Percentiles rank a stretch among this genome's conserved stretches.
Conservation (phyloP, 1,140 invertebrate genomes). For the Hirudo medicinalis region DNA sequence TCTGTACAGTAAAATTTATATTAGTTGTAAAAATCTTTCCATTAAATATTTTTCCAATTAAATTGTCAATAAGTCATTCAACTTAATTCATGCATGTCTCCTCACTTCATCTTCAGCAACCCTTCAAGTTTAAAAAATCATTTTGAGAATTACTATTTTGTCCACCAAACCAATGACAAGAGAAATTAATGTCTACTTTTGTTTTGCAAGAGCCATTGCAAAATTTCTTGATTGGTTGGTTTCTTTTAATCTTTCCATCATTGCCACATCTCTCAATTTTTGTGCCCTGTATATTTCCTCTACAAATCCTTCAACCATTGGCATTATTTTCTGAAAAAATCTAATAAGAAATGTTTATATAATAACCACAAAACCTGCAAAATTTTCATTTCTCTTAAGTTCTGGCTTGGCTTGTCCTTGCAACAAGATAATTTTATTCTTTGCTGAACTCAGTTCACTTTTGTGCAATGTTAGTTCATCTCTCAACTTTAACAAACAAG, state of each 20-base stretch:
- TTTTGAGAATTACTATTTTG: no score
- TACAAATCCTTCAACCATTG: background rate
- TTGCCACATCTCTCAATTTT: slow-evolving; percentile 1
- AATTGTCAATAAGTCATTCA: background rate
- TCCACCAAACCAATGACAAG: no score
- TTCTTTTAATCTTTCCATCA: slow-evolving; percentile 10
- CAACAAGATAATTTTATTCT: slow-evolving; percentile 3
- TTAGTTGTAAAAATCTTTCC: background rate
- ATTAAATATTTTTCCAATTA: background rate
- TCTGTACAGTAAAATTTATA: background rate
- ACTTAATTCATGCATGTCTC: no score
- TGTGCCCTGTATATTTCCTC: background rate
- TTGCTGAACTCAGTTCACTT: background rate
- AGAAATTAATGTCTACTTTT: no score
- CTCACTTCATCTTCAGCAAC: no score
- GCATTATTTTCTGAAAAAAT: background rate
- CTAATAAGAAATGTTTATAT: background rate
- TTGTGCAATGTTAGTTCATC: no score
- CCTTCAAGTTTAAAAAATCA: no score
- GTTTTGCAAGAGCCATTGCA: background rate
- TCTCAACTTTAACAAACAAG: background rate
- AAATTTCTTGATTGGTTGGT: background rate
- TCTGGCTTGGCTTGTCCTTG: background rate
- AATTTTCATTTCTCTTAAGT: background rate
- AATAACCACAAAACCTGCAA: background rate